Evolutionary conservation across 2,113 vertebrate species (phyloP), one percentile per base, ranked within the genome.

Genomic region (Fukomys damarensis): DNA sequence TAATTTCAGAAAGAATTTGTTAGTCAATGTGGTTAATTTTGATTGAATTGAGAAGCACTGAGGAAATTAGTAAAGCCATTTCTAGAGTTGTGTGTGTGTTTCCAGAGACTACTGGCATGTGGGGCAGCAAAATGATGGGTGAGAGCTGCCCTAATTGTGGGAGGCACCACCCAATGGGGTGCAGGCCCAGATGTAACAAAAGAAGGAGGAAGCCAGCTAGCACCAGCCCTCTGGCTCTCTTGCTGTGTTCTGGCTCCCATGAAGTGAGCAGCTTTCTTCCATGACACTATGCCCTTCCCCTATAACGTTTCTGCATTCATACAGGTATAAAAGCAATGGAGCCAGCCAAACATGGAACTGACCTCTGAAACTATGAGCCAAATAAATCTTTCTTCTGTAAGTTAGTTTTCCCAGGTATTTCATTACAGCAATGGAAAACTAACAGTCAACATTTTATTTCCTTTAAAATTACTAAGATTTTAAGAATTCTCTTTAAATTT

Each of bases 381-480:
- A 5, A 72, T 41, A 24, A 24, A 43, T 26, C 38, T 74, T 74
- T 43, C 11, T 43, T 43, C 41, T 41, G 24, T 74, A 43, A 28
- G 11, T 43, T 43, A 72, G 20, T 72, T 74, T 74, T 43, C 70
- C 38, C 38, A 74, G 38, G 70, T 74, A 43, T 66, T 66, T 35
- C 19, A n/a, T 68, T 16, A n/a, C 65, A 68, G 35, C 35, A 68
- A 43, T 74, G 41, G 70, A 74, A 74, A 74, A 43, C 41, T 74
- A 28, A 74, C 12, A 43, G 70, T 43, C 41, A 84, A 89, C 66
- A 74, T 80, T 93, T 94, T 92, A 93, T 76, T 94, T 89, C 19
- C 59, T 76, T 83, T 72, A 93, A 74, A 38, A 70, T 97, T 95
- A 84, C 26, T 86, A 82, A 86, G 63, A 85, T 87, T 59, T 79